Conservation (phyloP, 2,113 vertebrate genomes). For the Felis chaus region DNA sequence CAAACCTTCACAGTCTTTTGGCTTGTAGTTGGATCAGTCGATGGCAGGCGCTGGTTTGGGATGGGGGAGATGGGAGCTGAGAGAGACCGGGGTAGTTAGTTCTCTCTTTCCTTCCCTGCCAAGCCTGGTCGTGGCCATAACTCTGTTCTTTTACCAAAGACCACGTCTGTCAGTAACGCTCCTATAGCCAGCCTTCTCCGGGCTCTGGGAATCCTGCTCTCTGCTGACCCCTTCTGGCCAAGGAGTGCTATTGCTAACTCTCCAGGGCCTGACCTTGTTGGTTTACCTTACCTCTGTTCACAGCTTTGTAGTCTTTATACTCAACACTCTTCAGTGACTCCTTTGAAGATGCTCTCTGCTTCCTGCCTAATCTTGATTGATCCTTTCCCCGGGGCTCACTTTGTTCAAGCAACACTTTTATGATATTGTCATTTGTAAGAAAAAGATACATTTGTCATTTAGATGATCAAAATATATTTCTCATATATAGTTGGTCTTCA, state of each 20-base stretch:
- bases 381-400: neutral
- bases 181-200: fast-evolving
- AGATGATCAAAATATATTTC: neutral
- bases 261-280: neutral
- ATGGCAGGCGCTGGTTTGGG: neutral
- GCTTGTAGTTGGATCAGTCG: neutral
- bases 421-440: neutral
- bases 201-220: neutral
- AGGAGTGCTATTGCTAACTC: neutral
- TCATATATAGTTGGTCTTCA: neutral
- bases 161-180: neutral
- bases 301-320: neutral
- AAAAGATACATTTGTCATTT: neutral
- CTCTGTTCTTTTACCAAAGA: neutral
- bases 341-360: neutral
- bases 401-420: neutral
- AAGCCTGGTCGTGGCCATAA: neutral
- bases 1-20: neutral
- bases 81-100: neutral
- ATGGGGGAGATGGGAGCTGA: neutral
- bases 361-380: neutral
- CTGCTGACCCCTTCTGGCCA: neutral
- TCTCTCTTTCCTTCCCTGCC: neutral
- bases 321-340: neutral
- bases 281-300: neutral